Conservation (phyloP, 2,113 vertebrate species). For the Petaurus breviceps region DNA sequence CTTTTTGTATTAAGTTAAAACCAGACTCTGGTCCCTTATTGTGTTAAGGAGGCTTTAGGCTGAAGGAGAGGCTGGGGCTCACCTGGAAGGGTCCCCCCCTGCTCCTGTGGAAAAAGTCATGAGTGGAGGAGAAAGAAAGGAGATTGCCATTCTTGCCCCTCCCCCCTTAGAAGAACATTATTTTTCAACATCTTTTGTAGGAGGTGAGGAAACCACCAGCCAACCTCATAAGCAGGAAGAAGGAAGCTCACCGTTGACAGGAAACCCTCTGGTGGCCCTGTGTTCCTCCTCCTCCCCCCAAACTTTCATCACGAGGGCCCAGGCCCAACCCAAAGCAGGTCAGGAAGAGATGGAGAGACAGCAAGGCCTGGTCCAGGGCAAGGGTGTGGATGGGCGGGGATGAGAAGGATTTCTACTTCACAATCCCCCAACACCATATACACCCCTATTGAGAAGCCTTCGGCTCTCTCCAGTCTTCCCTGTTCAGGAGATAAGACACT, state of each 20-base stretch:
- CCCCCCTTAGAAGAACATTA: not conserved
- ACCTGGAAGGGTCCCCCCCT: not conserved
- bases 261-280: not conserved
- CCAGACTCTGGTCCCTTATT: not conserved
- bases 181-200: not conserved
- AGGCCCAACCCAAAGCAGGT: not conserved
- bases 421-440: not conserved
- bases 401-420: accelerated
- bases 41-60: not conserved
- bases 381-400: not conserved
- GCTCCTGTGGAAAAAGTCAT: not conserved
- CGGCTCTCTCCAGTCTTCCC: not conserved
- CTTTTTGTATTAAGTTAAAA: not conserved
- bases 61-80: not conserved
- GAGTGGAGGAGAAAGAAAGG: not conserved
- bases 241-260: not conserved
- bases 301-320: not conserved
- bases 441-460: not conserved
- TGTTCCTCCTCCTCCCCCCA: not conserved
- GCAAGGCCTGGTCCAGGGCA: conserved; percentile 31
- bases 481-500: not conserved
- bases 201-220: not conserved
- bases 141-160: not conserved
- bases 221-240: not conserved
- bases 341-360: not conserved